These are phyloP conservation scores for Panagrolaimus sp. DNA, from an alignment of 1,140 invertebrate genomes.

Conservation along the genomic window DNA sequence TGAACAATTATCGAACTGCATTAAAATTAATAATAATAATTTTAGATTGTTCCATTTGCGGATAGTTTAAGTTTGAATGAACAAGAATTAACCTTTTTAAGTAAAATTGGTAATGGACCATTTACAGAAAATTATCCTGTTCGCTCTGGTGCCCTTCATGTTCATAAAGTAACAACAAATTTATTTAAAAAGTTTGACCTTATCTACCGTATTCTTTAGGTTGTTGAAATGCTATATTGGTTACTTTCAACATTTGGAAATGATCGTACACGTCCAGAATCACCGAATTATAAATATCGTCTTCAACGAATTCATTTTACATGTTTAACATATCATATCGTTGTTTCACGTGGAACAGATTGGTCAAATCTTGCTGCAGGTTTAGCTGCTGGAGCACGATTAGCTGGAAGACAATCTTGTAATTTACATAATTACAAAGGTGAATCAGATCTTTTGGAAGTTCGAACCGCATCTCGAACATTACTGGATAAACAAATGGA, in stretches of 20 bases:
- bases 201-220: no score
- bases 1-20: no score
- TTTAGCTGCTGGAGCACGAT: constrained; percentile 60
- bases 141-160: constrained; percentile 46
- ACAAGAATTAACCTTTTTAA: constrained; percentile 60
- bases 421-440: constrained; percentile 52
- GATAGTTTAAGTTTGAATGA: constrained; percentile 61
- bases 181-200: no score
- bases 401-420: constrained; percentile 61
- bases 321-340: constrained; percentile 62
- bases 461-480: constrained; percentile 35
- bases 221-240: constrained; percentile 61
- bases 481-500: constrained; percentile 58
- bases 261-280: constrained; percentile 47
- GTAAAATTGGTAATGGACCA: constrained; percentile 58
- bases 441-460: constrained; percentile 45
- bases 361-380: constrained; percentile 60
- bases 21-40: constrained; percentile 6
- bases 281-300: constrained; percentile 52
- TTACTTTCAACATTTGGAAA: constrained; percentile 59
- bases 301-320: constrained; percentile 62
- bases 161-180: constrained; percentile 37
- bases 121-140: constrained; percentile 54
- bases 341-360: constrained; percentile 56
- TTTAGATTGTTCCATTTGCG: constrained; percentile 59